These are phyloP conservation scores for Periplaneta americana DNA, from an alignment of 1,140 invertebrate species.

Conservation along the genomic window DNA sequence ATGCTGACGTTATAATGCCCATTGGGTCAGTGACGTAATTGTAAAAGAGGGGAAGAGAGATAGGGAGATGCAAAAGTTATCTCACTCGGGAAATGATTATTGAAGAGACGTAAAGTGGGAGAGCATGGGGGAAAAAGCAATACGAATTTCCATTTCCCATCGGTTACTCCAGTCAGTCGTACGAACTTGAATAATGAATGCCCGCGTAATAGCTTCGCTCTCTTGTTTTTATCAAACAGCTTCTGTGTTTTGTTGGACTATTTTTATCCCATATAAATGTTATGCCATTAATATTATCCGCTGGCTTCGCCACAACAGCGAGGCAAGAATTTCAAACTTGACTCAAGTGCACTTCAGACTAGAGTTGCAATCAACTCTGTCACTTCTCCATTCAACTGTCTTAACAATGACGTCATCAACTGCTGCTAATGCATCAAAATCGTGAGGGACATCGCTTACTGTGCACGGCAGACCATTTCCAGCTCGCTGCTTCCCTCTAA, in stretches of 20 bases:
- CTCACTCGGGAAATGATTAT: neutral
- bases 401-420: no score
- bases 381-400: no score
- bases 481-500: no score
- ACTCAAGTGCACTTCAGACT: no score
- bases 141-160: neutral
- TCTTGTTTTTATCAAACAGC: neutral
- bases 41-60: neutral
- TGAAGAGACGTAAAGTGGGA: neutral
- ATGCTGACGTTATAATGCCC: neutral
- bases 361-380: no score
- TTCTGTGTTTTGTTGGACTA: neutral
- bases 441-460: no score
- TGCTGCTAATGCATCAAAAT: no score
- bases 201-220: neutral
- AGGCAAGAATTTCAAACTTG: no score
- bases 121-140: neutral
- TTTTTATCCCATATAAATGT: no score
- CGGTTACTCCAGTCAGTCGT: neutral
- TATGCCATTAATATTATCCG: no score
- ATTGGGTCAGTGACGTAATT: neutral
- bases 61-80: neutral
- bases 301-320: no score
- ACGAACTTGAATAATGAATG: neutral
- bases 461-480: no score